Base-by-base conservation (phyloP, 2,888 invertebrate genomes). In the Drosophila ustulata region DNA sequence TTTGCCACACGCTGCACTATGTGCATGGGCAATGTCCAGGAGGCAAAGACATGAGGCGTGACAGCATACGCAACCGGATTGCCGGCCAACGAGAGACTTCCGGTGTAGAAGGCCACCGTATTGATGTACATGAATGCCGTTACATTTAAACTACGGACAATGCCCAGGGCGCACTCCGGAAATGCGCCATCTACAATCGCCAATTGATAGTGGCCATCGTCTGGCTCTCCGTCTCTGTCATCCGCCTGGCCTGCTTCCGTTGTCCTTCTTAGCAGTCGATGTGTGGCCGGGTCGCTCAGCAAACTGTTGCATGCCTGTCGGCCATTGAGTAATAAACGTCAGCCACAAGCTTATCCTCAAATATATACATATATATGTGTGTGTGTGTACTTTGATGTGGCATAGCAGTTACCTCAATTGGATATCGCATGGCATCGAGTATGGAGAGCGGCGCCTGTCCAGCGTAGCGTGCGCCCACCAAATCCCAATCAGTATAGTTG, bases 91-190 rank as follows among this genome's bases (percentile, higher is more conserved):
- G 95, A 94, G 64, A 96, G 93, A 3, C 95, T 94, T 72, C 94
- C 94, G 13, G 95, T 94, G 92, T 96, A 96, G 90, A 96, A 95
- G 13, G 95, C 96, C 4, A 96, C 96, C 11, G 96, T 96, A 92
- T 96, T 96, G 71, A 96, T 95, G 92, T 95, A 96, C 93, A 96
- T 96, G 91, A 96, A 96, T 0, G 96, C 96, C 71, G 96, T 96
- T 1, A 94, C 93, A 81, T 95, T 94, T 87, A 95, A 94, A 61
- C 94, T 93, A 89, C 96, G 94, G 8, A 95, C 95, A 53, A 96
- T 92, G 11, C 95, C 96, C 50, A 96, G 90, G 3, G 95, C 95
- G 87, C 96, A 96, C 91, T 96, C 96, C 2, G 96, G 96, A 92
- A 94, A 96, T 5, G 96, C 95, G 4, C 96, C 96, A 87, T 96